These are phyloP conservation scores for Drosophila emarginata DNA, from an alignment of 2,888 invertebrate species.

Conservation along the genomic window DNA sequence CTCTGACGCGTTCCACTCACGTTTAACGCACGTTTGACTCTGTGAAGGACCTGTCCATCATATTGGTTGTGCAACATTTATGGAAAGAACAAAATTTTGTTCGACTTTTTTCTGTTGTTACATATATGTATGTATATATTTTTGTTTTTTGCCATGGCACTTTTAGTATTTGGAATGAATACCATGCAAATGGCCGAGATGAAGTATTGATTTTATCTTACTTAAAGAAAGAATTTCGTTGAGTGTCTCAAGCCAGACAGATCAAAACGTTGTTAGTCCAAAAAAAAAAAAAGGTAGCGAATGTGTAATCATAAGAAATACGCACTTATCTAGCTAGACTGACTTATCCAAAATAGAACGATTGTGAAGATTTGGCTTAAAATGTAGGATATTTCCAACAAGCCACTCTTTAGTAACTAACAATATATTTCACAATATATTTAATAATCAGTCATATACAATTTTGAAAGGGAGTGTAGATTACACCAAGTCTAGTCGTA, in stretches of 20 bases:
- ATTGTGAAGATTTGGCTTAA: too few relatives aligned
- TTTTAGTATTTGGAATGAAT: constrained; percentile 9
- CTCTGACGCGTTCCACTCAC: constrained; percentile 46
- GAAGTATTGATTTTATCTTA: constrained; percentile 2
- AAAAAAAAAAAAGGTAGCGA: too few relatives aligned
- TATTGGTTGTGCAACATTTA: constrained; percentile 18
- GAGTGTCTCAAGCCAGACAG: neutral
- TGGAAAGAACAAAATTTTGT: neutral
- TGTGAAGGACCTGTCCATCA: constrained; percentile 29
- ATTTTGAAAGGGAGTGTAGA: too few relatives aligned
- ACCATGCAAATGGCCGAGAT: constrained; percentile 2
- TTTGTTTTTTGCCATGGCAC: neutral
- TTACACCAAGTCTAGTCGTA: too few relatives aligned
- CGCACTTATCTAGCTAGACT: too few relatives aligned
- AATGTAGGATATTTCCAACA: too few relatives aligned
- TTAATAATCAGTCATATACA: too few relatives aligned
- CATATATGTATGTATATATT: too few relatives aligned
- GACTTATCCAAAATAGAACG: too few relatives aligned
- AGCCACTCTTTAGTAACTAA: too few relatives aligned
- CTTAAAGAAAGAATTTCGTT: neutral
- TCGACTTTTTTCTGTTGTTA: neutral
- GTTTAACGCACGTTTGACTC: constrained; percentile 39
- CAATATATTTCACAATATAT: too few relatives aligned
- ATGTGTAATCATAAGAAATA: too few relatives aligned
- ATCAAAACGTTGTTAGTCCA: neutral